These are phyloP conservation scores for Setophaga kirtlandii DNA, from an alignment of 2,113 vertebrate genomes.

Conservation along the genomic window DNA sequence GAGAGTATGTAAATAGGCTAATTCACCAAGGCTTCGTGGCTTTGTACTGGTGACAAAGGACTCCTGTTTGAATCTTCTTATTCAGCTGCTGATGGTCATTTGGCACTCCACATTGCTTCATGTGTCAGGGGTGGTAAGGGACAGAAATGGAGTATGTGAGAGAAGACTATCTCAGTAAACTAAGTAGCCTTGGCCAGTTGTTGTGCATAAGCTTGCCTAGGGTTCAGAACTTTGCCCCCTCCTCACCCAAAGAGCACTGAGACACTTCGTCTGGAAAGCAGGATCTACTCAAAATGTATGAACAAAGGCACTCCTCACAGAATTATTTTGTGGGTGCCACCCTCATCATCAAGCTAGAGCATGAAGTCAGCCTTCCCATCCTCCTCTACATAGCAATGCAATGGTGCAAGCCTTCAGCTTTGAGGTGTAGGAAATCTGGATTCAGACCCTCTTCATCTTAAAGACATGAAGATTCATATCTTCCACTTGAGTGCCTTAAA, in stretches of 20 bases:
- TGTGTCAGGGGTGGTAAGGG: not conserved
- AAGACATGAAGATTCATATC: not conserved
- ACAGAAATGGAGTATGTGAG: not conserved
- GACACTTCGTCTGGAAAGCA: not conserved
- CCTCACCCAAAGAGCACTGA: not conserved
- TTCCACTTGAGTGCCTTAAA: not conserved
- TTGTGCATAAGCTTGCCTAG: not conserved
- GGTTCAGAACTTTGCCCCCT: not conserved
- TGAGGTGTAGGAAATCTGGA: not conserved
- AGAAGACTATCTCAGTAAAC: not conserved
- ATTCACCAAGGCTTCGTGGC: not conserved
- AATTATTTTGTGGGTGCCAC: not conserved
- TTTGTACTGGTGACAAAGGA: not conserved
- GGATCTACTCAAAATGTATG: not conserved
- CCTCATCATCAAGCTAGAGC: not conserved
- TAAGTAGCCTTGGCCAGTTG: not conserved
- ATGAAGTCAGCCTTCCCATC: not conserved
- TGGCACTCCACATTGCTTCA: not conserved
- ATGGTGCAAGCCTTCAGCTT: not conserved
- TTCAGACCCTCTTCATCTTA: not conserved
- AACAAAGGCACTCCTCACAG: not conserved
- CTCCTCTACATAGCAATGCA: not conserved
- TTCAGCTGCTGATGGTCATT: not conserved
- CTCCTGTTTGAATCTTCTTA: not conserved
- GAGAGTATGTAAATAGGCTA: not conserved